Conservation (phyloP, 2,113 vertebrate species). For the Guaruba guarouba region DNA sequence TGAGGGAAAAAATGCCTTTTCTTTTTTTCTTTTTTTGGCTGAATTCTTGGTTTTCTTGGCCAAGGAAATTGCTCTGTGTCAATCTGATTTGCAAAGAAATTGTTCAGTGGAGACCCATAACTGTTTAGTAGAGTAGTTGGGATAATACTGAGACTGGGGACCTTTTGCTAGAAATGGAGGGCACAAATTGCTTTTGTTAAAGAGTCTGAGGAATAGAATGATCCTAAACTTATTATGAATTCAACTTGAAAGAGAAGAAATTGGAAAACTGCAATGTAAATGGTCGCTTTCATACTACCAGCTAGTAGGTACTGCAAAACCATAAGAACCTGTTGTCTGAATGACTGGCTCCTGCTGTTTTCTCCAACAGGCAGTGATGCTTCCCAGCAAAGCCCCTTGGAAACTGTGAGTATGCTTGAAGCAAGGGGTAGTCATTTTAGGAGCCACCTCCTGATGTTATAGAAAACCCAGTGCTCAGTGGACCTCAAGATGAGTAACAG, state of each 20-base stretch:
- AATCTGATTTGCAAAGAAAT: conserved; percentile 48
- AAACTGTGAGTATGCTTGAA: background rate
- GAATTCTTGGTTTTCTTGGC: conserved; percentile 49
- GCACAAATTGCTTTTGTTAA: background rate
- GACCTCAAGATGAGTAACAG: background rate
- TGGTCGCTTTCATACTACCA: background rate
- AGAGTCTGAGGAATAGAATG: background rate
- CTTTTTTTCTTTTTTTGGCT: conserved; percentile 26
- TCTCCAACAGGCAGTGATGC: background rate
- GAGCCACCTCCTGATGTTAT: background rate
- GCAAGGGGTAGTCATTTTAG: background rate
- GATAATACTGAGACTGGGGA: background rate
- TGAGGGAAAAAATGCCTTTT: background rate
- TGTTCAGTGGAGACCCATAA: background rate
- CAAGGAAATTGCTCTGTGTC: conserved; percentile 51
- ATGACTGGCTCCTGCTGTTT: background rate
- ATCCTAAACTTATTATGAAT: background rate
- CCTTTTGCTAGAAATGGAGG: background rate
- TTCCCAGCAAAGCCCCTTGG: background rate
- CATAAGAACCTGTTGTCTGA: background rate
- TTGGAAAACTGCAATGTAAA: background rate
- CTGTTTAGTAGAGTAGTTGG: background rate
- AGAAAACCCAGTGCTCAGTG: background rate
- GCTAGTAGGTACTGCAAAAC: background rate
- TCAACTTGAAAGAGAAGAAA: background rate